Percentiles rank a stretch among this genome's conserved stretches.
These are phyloP conservation scores for Tridacna gigas DNA, from an alignment of 2,888 invertebrate genomes.

Conservation along the genomic window DNA sequence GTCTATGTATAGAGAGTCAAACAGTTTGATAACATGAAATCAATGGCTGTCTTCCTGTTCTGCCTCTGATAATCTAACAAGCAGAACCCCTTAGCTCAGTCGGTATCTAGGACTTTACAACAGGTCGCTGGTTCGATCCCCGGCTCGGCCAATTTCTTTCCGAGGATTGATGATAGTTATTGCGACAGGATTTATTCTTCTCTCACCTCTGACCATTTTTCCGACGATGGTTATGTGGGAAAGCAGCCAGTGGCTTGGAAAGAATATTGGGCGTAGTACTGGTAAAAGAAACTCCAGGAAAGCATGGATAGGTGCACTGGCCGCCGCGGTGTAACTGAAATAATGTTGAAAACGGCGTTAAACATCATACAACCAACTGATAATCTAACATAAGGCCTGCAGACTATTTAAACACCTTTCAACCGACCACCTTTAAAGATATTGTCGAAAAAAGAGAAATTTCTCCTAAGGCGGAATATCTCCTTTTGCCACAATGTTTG, in stretches of 20 bases:
- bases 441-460: not conserved
- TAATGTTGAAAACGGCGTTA: not conserved
- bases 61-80: too few species aligned
- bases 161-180: too few species aligned
- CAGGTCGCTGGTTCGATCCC: too few species aligned
- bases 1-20: too few species aligned
- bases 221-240: too few species aligned
- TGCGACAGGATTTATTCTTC: too few species aligned
- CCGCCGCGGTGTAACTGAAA: not conserved
- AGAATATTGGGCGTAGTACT: not conserved
- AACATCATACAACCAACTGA: not conserved
- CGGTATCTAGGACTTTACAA: too few species aligned
- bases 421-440: not conserved
- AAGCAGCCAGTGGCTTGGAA: not conserved
- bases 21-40: too few species aligned
- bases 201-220: too few species aligned
- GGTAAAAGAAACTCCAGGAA: not conserved
- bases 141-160: too few species aligned
- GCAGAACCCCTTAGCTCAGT: too few species aligned
- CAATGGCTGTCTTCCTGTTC: too few species aligned
- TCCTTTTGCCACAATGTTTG: not conserved
- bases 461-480: not conserved
- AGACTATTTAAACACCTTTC: not conserved
- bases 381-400: not conserved
- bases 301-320: not conserved